Evolutionary conservation across 2,113 vertebrate species (phyloP).

Genomic region (Chelonoidis abingdonii): DNA sequence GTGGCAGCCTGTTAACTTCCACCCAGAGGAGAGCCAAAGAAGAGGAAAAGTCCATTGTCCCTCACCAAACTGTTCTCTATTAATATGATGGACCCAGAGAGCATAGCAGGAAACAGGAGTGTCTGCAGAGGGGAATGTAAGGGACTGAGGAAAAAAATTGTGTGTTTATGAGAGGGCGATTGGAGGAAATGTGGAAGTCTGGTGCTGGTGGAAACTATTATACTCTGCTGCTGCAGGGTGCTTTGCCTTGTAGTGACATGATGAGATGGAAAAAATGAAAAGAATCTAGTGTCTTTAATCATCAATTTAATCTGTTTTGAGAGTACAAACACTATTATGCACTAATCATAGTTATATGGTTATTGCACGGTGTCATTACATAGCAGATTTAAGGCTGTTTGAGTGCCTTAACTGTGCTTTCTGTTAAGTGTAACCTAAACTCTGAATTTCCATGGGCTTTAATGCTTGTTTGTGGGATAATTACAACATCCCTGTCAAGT

Average conservation of each 20-base stretch:
- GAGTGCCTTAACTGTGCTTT: not conserved
- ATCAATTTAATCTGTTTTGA: not conserved
- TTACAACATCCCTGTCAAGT: not conserved
- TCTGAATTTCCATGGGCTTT: not conserved
- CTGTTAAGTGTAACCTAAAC: not conserved
- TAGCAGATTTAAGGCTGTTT: not conserved
- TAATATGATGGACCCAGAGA: not conserved
- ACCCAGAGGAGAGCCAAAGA: not conserved
- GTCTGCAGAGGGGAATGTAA: too few relatives aligned
- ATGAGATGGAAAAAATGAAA: not conserved
- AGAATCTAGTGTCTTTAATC: not conserved
- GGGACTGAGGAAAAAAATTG: accelerated
- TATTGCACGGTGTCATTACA: not conserved
- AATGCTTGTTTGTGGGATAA: not conserved
- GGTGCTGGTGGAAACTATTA: not conserved
- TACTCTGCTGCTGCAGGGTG: not conserved
- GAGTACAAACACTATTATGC: not conserved
- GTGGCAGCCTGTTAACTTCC: not conserved
- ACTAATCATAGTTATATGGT: not conserved
- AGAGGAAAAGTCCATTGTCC: not conserved
- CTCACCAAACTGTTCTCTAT: not conserved
- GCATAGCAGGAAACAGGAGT: not conserved
- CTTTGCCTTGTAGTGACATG: not conserved
- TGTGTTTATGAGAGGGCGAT: not conserved
- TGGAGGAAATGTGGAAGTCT: not conserved